Conservation (phyloP, 2,113 vertebrate genomes). For the Anguilla rostrata region DNA sequence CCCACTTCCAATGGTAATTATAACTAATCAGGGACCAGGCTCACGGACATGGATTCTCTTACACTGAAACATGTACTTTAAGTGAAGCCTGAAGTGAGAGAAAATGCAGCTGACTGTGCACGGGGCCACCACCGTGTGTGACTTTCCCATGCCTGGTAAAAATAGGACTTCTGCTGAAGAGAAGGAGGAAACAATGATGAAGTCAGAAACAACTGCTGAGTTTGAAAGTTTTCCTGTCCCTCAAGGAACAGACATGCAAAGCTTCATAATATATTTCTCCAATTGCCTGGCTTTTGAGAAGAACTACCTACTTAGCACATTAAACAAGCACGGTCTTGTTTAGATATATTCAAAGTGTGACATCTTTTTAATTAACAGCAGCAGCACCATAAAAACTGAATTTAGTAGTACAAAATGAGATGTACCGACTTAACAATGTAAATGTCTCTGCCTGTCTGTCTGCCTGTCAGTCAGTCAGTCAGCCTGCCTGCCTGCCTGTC, state of each 20-base stretch:
- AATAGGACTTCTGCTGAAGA: conserved; percentile 23
- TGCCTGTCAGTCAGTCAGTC: no score
- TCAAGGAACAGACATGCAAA: conserved; percentile 22
- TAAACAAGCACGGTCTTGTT: neutral
- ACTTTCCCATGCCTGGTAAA: conserved; percentile 21
- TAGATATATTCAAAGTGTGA: neutral
- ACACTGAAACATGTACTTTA: conserved; percentile 18
- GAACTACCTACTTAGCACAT: conserved; percentile 26
- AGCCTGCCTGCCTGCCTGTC: no score
- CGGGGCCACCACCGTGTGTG: neutral
- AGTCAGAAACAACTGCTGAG: conserved; percentile 25
- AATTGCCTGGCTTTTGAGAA: conserved; percentile 25
- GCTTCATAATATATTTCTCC: conserved; percentile 20
- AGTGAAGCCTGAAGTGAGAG: conserved; percentile 7
- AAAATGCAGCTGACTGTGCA: neutral
- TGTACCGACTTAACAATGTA: neutral
- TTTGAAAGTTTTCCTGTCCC: conserved; percentile 25
- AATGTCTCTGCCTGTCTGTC: neutral
- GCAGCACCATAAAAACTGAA: neutral
- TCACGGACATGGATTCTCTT: conserved; percentile 22
- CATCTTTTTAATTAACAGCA: neutral
- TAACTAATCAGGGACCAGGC: conserved; percentile 28
- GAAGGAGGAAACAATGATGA: conserved; percentile 32
- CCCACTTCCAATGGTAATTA: conserved; percentile 37
- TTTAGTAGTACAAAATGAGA: neutral